Evolutionary conservation across 2,797 vertebrate species (phyloP).

Genomic region (Sebastes wilsoni): DNA sequence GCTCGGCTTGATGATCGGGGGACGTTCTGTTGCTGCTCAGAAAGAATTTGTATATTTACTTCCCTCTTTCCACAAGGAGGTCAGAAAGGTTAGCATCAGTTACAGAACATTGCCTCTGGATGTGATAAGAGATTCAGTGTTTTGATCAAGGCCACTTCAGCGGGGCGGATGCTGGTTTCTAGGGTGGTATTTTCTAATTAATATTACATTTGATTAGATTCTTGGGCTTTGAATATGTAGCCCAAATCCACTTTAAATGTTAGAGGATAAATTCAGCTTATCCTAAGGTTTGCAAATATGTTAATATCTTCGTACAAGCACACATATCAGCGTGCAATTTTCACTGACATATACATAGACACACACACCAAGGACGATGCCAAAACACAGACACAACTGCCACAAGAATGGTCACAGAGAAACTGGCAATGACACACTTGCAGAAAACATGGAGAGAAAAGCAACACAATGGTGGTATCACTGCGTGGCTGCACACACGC

Average conservation of each 20-base stretch:
- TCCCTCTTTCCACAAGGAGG: not conserved
- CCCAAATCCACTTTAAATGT: not conserved
- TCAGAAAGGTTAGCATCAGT: conserved; percentile 20
- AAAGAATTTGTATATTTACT: conserved; percentile 16
- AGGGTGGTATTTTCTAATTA: not conserved
- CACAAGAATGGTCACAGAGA: not conserved
- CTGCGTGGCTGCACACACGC: not conserved
- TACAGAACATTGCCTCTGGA: conserved; percentile 5
- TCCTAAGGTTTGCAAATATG: not conserved
- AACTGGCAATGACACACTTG: not conserved
- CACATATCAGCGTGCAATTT: not conserved
- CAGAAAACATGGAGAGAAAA: conserved; percentile 9
- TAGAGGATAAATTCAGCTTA: not conserved
- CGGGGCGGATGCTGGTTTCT: not conserved
- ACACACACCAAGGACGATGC: not conserved
- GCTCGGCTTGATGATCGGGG: not conserved
- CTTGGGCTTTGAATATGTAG: not conserved
- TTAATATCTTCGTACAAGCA: not conserved
- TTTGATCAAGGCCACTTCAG: not conserved
- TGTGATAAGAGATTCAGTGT: not conserved
- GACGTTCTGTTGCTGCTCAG: conserved; percentile 13
- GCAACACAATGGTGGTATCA: conserved; percentile 19
- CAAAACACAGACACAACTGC: not conserved
- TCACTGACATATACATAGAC: not conserved
- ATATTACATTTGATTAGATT: not conserved